Evolutionary conservation across 2,888 invertebrate species (phyloP).

Genomic region (Caenorhabditis auriculariae): DNA sequence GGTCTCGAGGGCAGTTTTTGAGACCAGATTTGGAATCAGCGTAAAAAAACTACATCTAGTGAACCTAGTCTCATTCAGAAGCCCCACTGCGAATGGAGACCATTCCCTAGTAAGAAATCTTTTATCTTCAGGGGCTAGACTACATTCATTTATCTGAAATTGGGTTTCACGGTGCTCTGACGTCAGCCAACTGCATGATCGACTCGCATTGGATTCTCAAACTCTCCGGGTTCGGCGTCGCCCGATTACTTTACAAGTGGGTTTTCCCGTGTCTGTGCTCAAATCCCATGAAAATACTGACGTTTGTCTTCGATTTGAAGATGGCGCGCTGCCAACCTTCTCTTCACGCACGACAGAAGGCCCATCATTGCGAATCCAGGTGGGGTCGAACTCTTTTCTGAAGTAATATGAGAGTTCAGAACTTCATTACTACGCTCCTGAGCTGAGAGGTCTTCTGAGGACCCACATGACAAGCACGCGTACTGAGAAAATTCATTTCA

Average conservation of each 20-base stretch:
- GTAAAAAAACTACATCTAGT: too few species aligned
- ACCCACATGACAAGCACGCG: too few species aligned
- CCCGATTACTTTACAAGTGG: conserved; percentile 30
- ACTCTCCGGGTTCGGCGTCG: conserved; percentile 54
- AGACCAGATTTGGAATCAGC: too few species aligned
- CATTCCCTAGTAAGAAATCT: too few species aligned
- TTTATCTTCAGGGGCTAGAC: conserved; percentile 59
- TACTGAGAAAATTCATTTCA: too few species aligned
- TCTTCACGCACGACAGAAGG: conserved; percentile 37
- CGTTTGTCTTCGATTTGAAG: too few species aligned
- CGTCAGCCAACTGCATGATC: conserved; percentile 52
- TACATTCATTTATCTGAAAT: conserved; percentile 51
- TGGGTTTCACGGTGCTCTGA: conserved; percentile 54
- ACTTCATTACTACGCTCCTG: conserved; percentile 60
- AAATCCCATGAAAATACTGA: background rate
- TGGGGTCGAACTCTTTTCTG: conserved; percentile 5
- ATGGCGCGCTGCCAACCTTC: conserved; percentile 49
- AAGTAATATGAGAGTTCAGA: conserved; percentile 25
- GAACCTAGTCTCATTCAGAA: too few species aligned
- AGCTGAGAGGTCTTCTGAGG: too few species aligned
- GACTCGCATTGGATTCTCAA: conserved; percentile 62
- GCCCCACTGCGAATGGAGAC: too few species aligned
- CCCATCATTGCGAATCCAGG: conserved; percentile 56
- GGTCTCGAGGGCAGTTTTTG: too few species aligned
- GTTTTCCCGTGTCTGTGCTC: conserved; percentile 25